Percentiles rank a stretch among this genome's conserved stretches.
Conservation (phyloP, 1,140 invertebrate species). For the Ceratina japonica region DNA sequence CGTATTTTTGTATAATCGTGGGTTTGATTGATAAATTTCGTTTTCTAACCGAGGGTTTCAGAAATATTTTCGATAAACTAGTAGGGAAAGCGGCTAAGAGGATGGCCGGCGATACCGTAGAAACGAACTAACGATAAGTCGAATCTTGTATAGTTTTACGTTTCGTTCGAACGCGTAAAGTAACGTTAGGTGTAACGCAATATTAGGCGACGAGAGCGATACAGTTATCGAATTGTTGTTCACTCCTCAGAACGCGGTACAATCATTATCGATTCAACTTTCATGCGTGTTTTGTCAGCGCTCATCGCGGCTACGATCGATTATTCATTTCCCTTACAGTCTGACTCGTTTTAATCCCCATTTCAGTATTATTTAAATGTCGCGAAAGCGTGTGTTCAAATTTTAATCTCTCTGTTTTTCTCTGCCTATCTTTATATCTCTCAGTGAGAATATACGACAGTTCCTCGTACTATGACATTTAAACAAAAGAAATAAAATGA, state of each 20-base stretch:
- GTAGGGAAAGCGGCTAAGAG: background rate
- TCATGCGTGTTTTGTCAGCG: background rate
- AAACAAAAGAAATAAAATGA: background rate
- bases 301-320: constrained; percentile 9
- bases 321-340: constrained; percentile 24
- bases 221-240: constrained; percentile 7
- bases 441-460: background rate
- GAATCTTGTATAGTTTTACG: constrained; percentile 16
- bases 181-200: constrained; percentile 16
- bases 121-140: constrained; percentile 5
- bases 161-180: constrained; percentile 11
- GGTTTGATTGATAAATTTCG: constrained; percentile 35
- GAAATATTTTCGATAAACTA: constrained; percentile 27
- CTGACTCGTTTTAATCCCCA: constrained; percentile 38
- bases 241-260: no score
- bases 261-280: no score
- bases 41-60: background rate
- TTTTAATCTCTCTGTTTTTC: constrained; percentile 1
- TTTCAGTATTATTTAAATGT: constrained; percentile 36
- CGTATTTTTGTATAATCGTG: constrained; percentile 13
- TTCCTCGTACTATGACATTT: constrained; percentile 9
- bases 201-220: constrained; percentile 15
- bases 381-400: constrained; percentile 27
- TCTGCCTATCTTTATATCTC: background rate
- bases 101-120: background rate